phyloP scores from a whole-genome alignment of 2,113 vertebrate species.

The Pandion haliaetus region DNA sequence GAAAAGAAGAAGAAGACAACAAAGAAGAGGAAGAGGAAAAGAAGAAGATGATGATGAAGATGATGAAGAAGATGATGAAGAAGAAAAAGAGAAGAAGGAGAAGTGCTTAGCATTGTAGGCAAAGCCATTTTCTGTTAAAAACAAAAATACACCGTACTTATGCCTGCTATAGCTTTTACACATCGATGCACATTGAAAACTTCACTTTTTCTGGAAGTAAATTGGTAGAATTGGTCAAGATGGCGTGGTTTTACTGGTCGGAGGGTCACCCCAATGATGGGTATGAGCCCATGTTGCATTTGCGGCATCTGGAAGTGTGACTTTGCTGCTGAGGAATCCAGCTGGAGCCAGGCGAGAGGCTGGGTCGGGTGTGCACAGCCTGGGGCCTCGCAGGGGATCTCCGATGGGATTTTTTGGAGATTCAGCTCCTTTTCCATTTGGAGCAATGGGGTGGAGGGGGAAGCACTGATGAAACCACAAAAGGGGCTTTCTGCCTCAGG shows the following conservation, averaged over 20 bases:
- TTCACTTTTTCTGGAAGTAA: neutral
- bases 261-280: rapidly evolving
- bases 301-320: rapidly evolving
- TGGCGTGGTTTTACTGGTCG: rapidly evolving
- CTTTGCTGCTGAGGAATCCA: rapidly evolving
- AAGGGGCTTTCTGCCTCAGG: neutral
- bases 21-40: neutral
- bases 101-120: neutral
- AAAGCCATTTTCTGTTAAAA: neutral
- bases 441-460: neutral
- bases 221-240: neutral
- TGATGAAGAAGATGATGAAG: too few relatives aligned
- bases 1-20: neutral
- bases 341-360: rapidly evolving
- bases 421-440: neutral
- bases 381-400: neutral
- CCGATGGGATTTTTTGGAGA: rapidly evolving
- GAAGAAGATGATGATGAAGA: too few relatives aligned
- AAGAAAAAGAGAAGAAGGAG: too few relatives aligned
- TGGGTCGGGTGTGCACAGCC: neutral
- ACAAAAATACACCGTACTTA: rapidly evolving
- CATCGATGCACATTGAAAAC: rapidly evolving
- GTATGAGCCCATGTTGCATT: rapidly evolving
- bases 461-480: neutral
- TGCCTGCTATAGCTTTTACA: rapidly evolving